Evolutionary conservation across 2,113 vertebrate genomes (phyloP), one percentile per base, ranked within the genome.

Genomic region (Ibidorhyncha struthersii): DNA sequence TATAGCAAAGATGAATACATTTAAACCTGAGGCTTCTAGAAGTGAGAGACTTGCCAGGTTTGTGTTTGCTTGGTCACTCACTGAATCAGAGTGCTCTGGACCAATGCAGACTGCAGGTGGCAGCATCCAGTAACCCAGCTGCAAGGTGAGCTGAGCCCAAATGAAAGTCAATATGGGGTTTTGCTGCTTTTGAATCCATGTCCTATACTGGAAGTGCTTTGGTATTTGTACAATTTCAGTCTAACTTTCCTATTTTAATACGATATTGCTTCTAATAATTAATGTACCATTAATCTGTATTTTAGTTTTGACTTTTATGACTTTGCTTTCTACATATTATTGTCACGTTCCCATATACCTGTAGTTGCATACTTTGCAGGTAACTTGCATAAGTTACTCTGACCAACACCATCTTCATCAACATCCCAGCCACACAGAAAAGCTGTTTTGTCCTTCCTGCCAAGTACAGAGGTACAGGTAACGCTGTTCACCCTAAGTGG

Each of bases 131-230:
- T 4, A 38, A 41, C 21, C 22, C 78, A 82, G 5, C 6, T 23
- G 62, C 45, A 40, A 50, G 49, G 9, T 1, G 29, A 74, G 47
- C 67, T 17, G 62, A 27, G 7, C 15, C 84, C 65, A 2, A 26
- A 2, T 5, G 11, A 21, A 17, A 21, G 14, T 5, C 63, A 9
- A 0, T 0, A 6, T 0, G 0, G 41, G 29, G 32, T 2, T 36
- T 36, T 25, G 13, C 1, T 36, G 40, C 26, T 1, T 6, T 65
- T 62, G 21, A 21, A 47, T 8, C 69, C 52, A 3, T 3, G 10
- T 10, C 69, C 73, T 27, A 0, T 12, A 17, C 49, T 4, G 27
- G 17, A 2, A 36, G 10, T 13, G 49, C 66, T 23, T 43, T 16
- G 41, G 0, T 6, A 3, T 3, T 58, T 14, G 11, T 4, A 3